phyloP scores from a whole-genome alignment of 2,888 invertebrate species.

The Rhabditoides inermis region DNA sequence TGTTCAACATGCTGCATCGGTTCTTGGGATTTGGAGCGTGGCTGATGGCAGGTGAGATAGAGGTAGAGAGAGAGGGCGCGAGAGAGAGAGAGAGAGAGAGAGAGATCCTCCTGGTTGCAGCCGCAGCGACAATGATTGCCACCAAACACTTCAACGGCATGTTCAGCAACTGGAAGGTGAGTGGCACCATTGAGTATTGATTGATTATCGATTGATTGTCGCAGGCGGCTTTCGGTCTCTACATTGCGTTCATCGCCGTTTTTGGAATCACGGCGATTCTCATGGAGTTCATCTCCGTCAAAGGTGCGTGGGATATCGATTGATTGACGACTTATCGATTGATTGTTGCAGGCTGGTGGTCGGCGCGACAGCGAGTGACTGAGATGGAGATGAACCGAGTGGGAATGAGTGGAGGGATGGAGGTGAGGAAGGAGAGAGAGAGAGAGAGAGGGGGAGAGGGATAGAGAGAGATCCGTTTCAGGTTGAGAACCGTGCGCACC shows the following conservation, averaged over 20 bases:
- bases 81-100: background rate
- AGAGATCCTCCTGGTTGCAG: conserved; percentile 5
- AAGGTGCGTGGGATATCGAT: no score
- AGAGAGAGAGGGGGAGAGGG: no score
- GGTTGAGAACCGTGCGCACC: no score
- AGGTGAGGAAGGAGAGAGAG: background rate
- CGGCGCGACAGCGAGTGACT: conserved; percentile 7
- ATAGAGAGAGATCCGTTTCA: no score
- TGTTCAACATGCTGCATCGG: conserved; percentile 29
- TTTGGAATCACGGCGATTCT: conserved; percentile 18
- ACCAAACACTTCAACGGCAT: conserved; percentile 19
- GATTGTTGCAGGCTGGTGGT: conserved; percentile 12
- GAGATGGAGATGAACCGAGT: conserved; percentile 29
- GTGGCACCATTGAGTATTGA: background rate
- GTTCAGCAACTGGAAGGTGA: conserved; percentile 18
- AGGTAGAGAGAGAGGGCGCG: background rate
- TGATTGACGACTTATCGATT: no score
- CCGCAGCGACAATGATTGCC: conserved; percentile 28
- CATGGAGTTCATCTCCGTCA: conserved; percentile 12
- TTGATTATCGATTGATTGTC: background rate
- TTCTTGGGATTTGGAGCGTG: conserved; percentile 25
- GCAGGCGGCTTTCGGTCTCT: conserved; percentile 23
- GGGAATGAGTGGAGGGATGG: background rate
- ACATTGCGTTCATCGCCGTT: conserved; percentile 25
- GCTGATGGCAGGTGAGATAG: conserved; percentile 16